Conservation (phyloP, 2,888 invertebrate species). For the Lasioglossum vierecki region DNA sequence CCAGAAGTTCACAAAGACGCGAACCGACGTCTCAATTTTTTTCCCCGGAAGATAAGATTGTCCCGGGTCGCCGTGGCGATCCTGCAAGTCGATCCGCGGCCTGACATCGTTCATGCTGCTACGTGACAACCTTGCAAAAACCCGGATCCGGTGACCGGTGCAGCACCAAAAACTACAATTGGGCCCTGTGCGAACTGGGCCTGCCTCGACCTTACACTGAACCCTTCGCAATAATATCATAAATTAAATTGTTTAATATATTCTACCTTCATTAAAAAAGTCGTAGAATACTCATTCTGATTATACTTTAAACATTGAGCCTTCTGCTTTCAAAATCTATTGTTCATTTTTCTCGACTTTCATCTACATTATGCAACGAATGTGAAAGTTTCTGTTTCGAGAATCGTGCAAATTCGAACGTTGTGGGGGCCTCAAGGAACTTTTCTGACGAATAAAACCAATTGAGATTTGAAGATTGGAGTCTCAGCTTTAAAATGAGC, state of each 20-base stretch:
- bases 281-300: background rate
- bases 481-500: too few relatives aligned
- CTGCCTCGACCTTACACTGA: background rate
- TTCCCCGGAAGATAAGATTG: conserved; percentile 78
- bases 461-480: too few relatives aligned
- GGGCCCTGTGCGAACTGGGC: background rate
- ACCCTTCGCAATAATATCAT: background rate
- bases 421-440: too few relatives aligned
- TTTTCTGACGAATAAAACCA: too few relatives aligned
- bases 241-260: background rate
- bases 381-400: too few relatives aligned
- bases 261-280: background rate
- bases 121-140: conserved; percentile 46
- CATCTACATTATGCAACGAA: too few relatives aligned
- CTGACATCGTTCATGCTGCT: conserved; percentile 38
- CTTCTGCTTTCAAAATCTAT: too few relatives aligned
- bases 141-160: conserved; percentile 11
- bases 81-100: conserved; percentile 59
- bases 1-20: conserved; percentile 77
- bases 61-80: conserved; percentile 60
- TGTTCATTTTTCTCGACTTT: too few relatives aligned
- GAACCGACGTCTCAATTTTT: conserved; percentile 81
- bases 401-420: too few relatives aligned
- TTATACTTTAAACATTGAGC: too few relatives aligned
- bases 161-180: background rate